Conservation (phyloP, 2,113 vertebrate species). For the Crocuta crocuta region DNA sequence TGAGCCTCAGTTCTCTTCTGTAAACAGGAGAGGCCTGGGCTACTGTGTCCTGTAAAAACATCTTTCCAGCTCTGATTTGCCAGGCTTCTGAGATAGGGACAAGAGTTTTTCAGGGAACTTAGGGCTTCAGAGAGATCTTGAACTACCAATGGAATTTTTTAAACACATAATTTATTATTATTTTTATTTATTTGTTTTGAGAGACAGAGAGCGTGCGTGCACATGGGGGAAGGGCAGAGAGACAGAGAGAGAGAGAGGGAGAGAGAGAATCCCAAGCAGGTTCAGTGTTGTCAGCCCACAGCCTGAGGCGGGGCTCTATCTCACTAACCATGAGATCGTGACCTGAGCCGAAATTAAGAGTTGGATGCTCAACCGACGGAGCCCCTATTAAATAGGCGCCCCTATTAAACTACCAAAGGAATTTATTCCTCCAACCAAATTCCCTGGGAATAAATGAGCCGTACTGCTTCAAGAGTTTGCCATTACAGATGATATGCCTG, state of each 20-base stretch:
- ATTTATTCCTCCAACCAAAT: constrained; percentile 30
- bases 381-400: too few species aligned
- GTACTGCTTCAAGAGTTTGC: neutral
- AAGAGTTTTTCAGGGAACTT: neutral
- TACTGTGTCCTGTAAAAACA: neutral
- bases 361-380: too few species aligned
- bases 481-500: neutral
- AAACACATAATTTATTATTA: too few species aligned
- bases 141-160: constrained; percentile 25
- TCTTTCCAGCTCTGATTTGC: neutral
- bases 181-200: too few species aligned
- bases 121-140: neutral
- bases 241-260: too few species aligned
- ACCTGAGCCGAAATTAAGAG: too few species aligned
- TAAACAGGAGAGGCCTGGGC: neutral
- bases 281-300: too few species aligned
- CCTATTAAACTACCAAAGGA: constrained; percentile 27
- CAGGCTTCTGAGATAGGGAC: neutral
- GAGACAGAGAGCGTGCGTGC: too few species aligned
- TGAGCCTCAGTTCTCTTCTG: constrained; percentile 9
- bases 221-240: too few species aligned
- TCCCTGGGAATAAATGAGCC: neutral
- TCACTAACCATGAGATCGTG: too few species aligned
- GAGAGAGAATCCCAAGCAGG: too few species aligned
- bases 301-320: too few species aligned